Evolutionary conservation across 1,140 invertebrate genomes (phyloP).

Genomic region (Nixonia krombeini): DNA sequence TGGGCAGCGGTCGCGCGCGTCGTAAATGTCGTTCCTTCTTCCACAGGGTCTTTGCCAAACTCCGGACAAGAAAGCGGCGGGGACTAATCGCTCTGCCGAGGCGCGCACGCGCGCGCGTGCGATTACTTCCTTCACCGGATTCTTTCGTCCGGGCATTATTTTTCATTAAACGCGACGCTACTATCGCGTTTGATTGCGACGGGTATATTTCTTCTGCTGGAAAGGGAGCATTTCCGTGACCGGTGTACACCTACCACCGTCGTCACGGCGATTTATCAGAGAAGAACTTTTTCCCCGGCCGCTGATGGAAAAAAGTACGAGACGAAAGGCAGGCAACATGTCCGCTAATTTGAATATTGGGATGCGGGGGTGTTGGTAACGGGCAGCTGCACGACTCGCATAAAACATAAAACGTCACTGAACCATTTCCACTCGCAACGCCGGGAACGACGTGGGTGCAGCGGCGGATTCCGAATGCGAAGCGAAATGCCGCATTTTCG

Average conservation of each 20-base stretch:
- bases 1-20: conserved; percentile 57
- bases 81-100: conserved; percentile 20
- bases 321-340: conserved; percentile 27
- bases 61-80: conserved; percentile 37
- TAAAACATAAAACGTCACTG: conserved; percentile 65
- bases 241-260: background rate
- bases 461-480: conserved; percentile 2
- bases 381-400: conserved; percentile 62
- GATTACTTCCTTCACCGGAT: too few relatives aligned
- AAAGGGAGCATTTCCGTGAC: conserved; percentile 4
- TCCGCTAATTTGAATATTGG: conserved; percentile 68
- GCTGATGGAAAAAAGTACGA: conserved; percentile 7
- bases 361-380: conserved; percentile 66
- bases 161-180: too few relatives aligned
- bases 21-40: conserved; percentile 63
- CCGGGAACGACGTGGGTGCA: conserved; percentile 49
- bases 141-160: too few relatives aligned
- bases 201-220: too few relatives aligned
- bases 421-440: conserved; percentile 47
- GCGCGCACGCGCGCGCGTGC: too few relatives aligned
- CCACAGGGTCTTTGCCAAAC: too few relatives aligned
- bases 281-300: conserved; percentile 7
- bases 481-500: conserved; percentile 6
- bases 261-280: background rate
- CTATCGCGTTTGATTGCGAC: too few relatives aligned